Evolutionary conservation across 2,888 invertebrate species (phyloP), one percentile per base, ranked within the genome.

Genomic region (Campoletis raptor): DNA sequence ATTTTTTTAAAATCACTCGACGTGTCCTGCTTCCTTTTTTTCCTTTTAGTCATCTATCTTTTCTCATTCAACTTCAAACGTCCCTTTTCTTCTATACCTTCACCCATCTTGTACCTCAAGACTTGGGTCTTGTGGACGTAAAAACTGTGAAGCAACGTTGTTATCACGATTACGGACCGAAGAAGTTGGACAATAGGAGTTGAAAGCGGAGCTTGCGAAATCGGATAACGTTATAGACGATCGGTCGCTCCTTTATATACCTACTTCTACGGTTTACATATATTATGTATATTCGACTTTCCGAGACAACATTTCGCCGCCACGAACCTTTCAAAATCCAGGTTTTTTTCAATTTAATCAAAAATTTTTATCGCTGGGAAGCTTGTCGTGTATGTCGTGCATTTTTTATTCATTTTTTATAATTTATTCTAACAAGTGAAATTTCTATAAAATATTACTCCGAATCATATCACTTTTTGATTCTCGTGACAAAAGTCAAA

Each of bases 131-230:
- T 74, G 52, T 61, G n/a, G 81, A 79, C 85, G 81, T 70, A 36
- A 85, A 83, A 86, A 69, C 79, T 70, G 57, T 79, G 30, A 64
- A 76, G 72, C 64, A 66, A 76, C 70, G 83, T 79, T 86, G 84
- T 86, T 87, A 87, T 84, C 85, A 67, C 81, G 74, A 81, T 76
- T 86, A 86, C 84, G 83, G 85, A 76, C 81, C 57, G 66, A 72
- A 82, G 84, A 87, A 84, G 84, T 87, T 72, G 87, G 76, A 85
- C 87, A 87, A 88, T 89, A 54, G 81, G 67, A 83, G 81, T 80
- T 86, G 85, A 84, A 85, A 89, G 85, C 86, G 85, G 86, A 85
- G 85, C 87, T 82, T 72, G 79, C 88, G 85, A 89, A 87, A 89
- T 89, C 88, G 88, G 87, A 87, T 89, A 86, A 83, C 85, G 70